Evolutionary conservation across 2,113 vertebrate genomes (phyloP), one percentile per base, ranked within the genome.

Genomic region (Oryzias celebensis): DNA sequence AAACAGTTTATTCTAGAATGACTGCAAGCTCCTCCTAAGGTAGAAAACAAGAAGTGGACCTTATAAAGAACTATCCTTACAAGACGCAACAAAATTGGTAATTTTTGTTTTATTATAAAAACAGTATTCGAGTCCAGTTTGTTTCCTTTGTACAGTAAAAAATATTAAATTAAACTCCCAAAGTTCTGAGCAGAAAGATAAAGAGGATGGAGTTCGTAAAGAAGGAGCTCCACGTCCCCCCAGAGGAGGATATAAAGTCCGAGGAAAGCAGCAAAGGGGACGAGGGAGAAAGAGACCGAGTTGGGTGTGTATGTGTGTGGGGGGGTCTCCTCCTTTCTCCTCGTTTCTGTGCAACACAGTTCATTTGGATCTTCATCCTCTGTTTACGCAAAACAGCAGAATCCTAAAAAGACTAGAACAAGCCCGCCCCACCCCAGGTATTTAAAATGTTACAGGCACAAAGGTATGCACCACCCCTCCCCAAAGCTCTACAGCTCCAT

Each of bases 141-240:
- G 85, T 90, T 89, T 91, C 70, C 87, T 90, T 90, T 92, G 82
- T 92, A 91, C 90, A 92, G 89, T 93, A 92, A 92, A 93, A 93
- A 93, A 93, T 88, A 91, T 89, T 92, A 92, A 93, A 92, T 90
- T 87, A 91, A 91, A 89, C 80, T 89, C 78, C 88, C 86, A 87
- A 89, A 83, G 78, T 83, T 88, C 81, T 83, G 85, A 83, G 85
- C 85, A 87, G 79, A 85, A 86, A 90, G 81, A 86, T 87, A 82
- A 76, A 85, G 80, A 74, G 82, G 91, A 84, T 89, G 91, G 90
- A 89, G 91, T 89, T 90, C 83, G 64, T 55, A 70, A 82, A 65
- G 51, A 64, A 72, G 65, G 80, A 56, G 53, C 54, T 65, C 52
- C 24, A 62, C 24, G 47, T 70, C 75, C 53, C 46, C 53, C 73